A percentile compares a stretch with the other conserved stretches of the same genome.
Conservation (phyloP, 2,113 vertebrate species). For the Bos javanicus region DNA sequence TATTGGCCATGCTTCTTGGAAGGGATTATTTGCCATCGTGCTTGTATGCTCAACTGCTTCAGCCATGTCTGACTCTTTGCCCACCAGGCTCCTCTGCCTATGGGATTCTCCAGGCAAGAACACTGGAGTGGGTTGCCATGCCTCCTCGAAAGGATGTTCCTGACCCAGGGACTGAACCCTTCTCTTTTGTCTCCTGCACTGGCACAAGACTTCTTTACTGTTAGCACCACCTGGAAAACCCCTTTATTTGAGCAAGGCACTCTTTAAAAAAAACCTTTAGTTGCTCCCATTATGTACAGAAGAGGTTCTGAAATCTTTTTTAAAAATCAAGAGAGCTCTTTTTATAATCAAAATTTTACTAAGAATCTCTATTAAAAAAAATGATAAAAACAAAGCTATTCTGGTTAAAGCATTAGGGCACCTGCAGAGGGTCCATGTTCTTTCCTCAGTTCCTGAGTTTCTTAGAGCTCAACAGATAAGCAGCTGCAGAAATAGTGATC, state of each 20-base stretch:
- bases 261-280: not conserved
- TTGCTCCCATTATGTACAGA: not conserved
- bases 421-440: not conserved
- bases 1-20: not conserved
- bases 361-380: not conserved
- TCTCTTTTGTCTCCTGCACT: too few relatives aligned
- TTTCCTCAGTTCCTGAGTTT: not conserved
- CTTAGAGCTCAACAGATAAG: not conserved
- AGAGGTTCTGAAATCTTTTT: not conserved
- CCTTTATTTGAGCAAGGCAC: not conserved
- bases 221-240: too few relatives aligned
- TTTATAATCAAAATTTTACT: not conserved
- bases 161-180: not conserved
- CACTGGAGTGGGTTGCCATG: not conserved
- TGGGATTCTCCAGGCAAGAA: not conserved
- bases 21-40: not conserved
- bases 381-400: not conserved
- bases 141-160: not conserved
- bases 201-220: too few relatives aligned
- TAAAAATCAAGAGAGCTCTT: not conserved
- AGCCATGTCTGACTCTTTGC: not conserved
- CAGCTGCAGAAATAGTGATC: not conserved
- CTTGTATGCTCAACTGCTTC: not conserved
- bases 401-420: not conserved
- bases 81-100: not conserved